A percentile compares a stretch with the other conserved stretches of the same genome.
These are phyloP conservation scores for Drosophila leonis DNA, from an alignment of 2,888 invertebrate species.

Conservation along the genomic window DNA sequence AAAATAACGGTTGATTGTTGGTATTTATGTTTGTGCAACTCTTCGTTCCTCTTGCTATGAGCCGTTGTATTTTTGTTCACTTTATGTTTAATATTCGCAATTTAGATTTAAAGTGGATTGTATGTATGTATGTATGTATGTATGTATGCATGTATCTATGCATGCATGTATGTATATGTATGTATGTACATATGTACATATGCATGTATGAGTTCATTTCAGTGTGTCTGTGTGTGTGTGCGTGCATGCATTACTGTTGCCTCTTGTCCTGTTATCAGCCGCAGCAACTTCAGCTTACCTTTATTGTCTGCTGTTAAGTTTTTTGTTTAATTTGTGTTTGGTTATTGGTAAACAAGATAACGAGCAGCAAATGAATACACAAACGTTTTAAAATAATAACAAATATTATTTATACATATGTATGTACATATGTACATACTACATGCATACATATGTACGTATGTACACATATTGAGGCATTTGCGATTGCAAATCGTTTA, in stretches of 20 bases:
- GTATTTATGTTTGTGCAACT: background rate
- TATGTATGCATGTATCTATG: no score
- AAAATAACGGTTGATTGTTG: no score
- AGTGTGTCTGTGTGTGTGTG: background rate
- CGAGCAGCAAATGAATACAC: slow-evolving; percentile 10
- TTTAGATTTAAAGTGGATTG: background rate
- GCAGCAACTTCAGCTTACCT: slow-evolving; percentile 40
- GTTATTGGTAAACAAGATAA: slow-evolving; percentile 65
- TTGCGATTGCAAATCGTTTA: slow-evolving; percentile 55
- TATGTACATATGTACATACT: background rate
- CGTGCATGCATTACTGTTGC: background rate
- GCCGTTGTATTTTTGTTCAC: background rate
- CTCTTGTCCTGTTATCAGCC: slow-evolving; percentile 16
- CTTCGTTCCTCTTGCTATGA: background rate
- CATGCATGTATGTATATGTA: no score
- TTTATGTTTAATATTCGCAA: background rate
- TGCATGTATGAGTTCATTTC: background rate
- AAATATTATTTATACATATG: background rate
- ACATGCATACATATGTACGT: background rate
- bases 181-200: background rate
- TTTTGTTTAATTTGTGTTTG: slow-evolving; percentile 30
- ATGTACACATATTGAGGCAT: background rate
- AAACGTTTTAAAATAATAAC: slow-evolving; percentile 27
- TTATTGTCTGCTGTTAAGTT: slow-evolving; percentile 35
- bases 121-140: no score